Conservation (phyloP, 2,888 invertebrate genomes). For the Microdon myrmicae region DNA sequence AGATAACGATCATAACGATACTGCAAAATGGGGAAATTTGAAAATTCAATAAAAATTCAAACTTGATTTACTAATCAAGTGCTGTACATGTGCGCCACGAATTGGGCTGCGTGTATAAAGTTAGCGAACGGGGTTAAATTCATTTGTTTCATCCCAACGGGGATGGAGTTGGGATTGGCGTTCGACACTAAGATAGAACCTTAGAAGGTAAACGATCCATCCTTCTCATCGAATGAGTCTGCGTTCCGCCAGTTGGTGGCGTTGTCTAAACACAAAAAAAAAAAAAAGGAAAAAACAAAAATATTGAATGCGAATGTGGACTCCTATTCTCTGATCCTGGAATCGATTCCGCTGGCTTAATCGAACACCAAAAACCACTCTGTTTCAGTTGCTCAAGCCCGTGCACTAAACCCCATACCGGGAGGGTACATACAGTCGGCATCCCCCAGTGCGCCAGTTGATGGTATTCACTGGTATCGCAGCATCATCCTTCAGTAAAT, state of each 20-base stretch:
- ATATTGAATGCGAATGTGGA: slow-evolving; percentile 20
- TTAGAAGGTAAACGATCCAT: slow-evolving; percentile 29
- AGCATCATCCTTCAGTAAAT: slow-evolving; percentile 44
- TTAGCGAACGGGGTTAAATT: slow-evolving; percentile 48
- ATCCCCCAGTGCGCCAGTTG: slow-evolving; percentile 46
- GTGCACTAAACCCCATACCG: slow-evolving; percentile 1
- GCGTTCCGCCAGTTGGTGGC: slow-evolving; percentile 26
- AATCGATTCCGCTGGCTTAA: slow-evolving; percentile 56
- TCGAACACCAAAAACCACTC: slow-evolving; percentile 64
- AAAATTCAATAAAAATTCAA: slow-evolving; percentile 53
- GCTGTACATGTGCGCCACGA: too few relatives aligned
- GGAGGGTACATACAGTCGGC: slow-evolving; percentile 23
- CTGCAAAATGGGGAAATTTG: slow-evolving; percentile 51
- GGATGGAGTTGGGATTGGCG: background rate
- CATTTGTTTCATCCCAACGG: slow-evolving; percentile 41
- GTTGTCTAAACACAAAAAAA: slow-evolving; percentile 15
- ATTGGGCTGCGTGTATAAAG: slow-evolving; percentile 14
- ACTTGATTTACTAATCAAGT: slow-evolving; percentile 53
- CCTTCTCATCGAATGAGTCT: slow-evolving; percentile 19
- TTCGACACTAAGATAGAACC: background rate
- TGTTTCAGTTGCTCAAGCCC: slow-evolving; percentile 32
- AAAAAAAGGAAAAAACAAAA: slow-evolving; percentile 1
- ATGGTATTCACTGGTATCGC: slow-evolving; percentile 26
- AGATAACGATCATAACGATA: slow-evolving; percentile 53
- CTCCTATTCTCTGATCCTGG: slow-evolving; percentile 31